These are phyloP conservation scores for Electrona antarctica DNA, from an alignment of 2,113 vertebrate species.

Conservation along the genomic window DNA sequence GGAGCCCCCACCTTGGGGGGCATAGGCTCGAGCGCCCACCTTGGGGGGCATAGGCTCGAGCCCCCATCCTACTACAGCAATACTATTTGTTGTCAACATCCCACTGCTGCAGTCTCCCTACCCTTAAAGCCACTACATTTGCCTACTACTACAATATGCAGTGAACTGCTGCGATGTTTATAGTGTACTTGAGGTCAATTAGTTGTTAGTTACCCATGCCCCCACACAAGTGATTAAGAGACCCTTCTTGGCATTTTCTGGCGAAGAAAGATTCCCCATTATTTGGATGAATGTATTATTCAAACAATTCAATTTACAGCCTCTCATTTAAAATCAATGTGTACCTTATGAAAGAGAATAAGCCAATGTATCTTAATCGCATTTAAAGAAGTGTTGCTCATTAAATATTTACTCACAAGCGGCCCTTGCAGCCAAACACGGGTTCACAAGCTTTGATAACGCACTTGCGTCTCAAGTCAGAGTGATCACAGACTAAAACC, in stretches of 20 bases:
- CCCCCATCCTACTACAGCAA: no score
- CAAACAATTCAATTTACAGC: conserved; percentile 66
- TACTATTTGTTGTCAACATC: no score
- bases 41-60: no score
- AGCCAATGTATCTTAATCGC: conserved; percentile 72
- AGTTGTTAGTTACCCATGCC: conserved; percentile 34
- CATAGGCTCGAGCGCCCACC: no score
- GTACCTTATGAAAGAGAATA: conserved; percentile 70
- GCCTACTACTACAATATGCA: neutral
- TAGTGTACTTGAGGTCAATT: conserved; percentile 39
- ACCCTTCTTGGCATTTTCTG: conserved; percentile 38
- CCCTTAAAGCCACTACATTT: neutral
- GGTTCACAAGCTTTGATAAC: conserved; percentile 30
- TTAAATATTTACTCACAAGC: conserved; percentile 70
- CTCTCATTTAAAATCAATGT: conserved; percentile 73
- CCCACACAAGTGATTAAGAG: conserved; percentile 47
- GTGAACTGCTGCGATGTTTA: conserved; percentile 35
- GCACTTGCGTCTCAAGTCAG: conserved; percentile 23
- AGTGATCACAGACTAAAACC: conserved; percentile 43
- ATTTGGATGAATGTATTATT: conserved; percentile 66
- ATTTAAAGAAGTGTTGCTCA: conserved; percentile 70
- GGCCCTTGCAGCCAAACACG: conserved; percentile 40
- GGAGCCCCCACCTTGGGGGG: no score
- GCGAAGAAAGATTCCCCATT: conserved; percentile 44
- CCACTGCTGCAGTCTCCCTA: no score